These are phyloP conservation scores for Dryoscopus gambensis DNA, from an alignment of 2,113 vertebrate genomes.

Conservation along the genomic window DNA sequence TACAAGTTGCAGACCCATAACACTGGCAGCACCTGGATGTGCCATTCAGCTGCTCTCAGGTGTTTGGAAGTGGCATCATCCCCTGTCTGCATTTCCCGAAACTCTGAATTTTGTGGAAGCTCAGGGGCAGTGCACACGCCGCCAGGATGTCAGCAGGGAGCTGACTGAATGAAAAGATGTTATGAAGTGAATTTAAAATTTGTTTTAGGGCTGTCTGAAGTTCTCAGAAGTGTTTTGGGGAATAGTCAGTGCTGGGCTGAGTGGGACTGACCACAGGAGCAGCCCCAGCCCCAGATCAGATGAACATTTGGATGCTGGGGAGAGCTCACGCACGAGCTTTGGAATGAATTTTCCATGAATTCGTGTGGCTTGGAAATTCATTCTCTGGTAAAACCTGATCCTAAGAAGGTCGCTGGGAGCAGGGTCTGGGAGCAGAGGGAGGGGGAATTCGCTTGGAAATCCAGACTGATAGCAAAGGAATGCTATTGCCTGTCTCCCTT, in stretches of 20 bases:
- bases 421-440: background rate
- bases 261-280: background rate
- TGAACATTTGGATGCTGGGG: background rate
- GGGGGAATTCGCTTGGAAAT: background rate
- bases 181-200: background rate
- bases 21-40: rapidly evolving
- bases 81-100: background rate
- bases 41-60: background rate
- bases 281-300: background rate
- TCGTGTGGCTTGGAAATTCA: slow-evolving; percentile 1
- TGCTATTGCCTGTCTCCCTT: background rate
- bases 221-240: background rate
- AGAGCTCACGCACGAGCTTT: background rate
- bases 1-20: background rate
- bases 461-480: background rate
- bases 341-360: background rate
- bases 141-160: background rate
- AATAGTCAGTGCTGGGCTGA: background rate
- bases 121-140: background rate
- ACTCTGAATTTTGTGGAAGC: background rate
- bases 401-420: background rate
- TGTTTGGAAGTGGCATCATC: background rate
- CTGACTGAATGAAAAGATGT: background rate
- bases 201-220: background rate
- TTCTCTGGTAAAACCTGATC: background rate